Conservation (phyloP, 1,140 invertebrate species). For the Phymorhynchus buccinoides region DNA sequence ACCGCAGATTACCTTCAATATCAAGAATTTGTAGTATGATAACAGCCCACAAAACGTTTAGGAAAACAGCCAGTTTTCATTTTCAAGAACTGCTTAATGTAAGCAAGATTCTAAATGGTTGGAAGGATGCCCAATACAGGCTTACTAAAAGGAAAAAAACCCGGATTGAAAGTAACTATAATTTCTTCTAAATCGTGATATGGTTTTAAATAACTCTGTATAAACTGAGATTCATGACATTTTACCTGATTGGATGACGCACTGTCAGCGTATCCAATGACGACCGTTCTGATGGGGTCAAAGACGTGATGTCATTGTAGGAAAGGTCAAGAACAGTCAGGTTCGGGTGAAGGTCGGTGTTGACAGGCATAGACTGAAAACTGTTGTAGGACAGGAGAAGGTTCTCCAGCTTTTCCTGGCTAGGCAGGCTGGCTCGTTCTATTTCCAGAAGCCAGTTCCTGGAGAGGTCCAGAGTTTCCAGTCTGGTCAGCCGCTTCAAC, state of each 20-base stretch:
- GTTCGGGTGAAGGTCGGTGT: neutral
- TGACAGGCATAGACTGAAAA: neutral
- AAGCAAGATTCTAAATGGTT: too few relatives aligned
- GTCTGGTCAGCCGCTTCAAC: neutral
- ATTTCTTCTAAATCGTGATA: too few relatives aligned
- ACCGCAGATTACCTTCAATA: too few relatives aligned
- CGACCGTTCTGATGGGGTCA: neutral
- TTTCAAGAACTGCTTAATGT: too few relatives aligned
- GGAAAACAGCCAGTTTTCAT: too few relatives aligned
- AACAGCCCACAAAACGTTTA: too few relatives aligned
- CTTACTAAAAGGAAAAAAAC: too few relatives aligned
- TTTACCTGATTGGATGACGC: neutral
- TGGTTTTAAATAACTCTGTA: too few relatives aligned
- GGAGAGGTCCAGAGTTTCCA: neutral
- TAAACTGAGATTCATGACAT: too few relatives aligned
- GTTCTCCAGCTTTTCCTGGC: neutral
- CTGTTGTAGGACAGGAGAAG: neutral
- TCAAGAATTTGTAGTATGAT: too few relatives aligned
- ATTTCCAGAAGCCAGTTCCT: neutral
- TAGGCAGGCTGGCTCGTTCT: neutral
- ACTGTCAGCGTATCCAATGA: neutral
- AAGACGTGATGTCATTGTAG: neutral
- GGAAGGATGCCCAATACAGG: too few relatives aligned
- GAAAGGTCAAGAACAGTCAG: conserved; percentile 10
- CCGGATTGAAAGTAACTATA: too few relatives aligned